A percentile compares a stretch with the other conserved stretches of the same genome.
Evolutionary conservation across 2,888 invertebrate genomes (phyloP).

Genomic region (Shargacucullia verbasci): DNA sequence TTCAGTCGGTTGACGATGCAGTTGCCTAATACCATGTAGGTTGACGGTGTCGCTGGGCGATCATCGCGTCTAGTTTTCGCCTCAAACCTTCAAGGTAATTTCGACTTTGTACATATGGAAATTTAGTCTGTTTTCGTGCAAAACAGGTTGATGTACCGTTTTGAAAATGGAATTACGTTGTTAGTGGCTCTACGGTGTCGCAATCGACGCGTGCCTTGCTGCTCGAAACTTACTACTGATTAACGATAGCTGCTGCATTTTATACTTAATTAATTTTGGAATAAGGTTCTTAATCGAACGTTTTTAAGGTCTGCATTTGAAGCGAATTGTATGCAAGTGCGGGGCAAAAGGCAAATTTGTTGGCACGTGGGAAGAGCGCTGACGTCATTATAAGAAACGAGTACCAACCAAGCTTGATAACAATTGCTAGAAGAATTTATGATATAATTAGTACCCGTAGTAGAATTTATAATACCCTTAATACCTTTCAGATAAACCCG

Average conservation of each 20-base stretch:
- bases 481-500: constrained; percentile 11
- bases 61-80: constrained; percentile 69
- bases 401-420: constrained; percentile 40
- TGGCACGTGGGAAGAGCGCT: constrained; percentile 73
- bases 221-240: constrained; percentile 57
- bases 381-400: constrained; percentile 72
- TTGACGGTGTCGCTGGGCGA: constrained; percentile 71
- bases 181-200: constrained; percentile 68
- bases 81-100: constrained; percentile 43
- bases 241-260: constrained; percentile 49
- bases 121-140: constrained; percentile 53
- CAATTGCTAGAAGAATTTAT: constrained; percentile 33
- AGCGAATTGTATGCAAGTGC: constrained; percentile 60
- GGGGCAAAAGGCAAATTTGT: constrained; percentile 46
- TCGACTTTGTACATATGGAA: constrained; percentile 50
- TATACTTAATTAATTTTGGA: constrained; percentile 55
- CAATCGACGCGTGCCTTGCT: constrained; percentile 82
- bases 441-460: constrained; percentile 25
- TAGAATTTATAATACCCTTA: constrained; percentile 7
- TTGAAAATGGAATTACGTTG: constrained; percentile 70
- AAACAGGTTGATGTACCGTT: constrained; percentile 62
- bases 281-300: constrained; percentile 53
- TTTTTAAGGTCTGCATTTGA: constrained; percentile 28
- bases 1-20: constrained; percentile 67
- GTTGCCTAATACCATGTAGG: constrained; percentile 84